phyloP scores from a whole-genome alignment of 2,113 vertebrate species.

The Alethe diademata region DNA sequence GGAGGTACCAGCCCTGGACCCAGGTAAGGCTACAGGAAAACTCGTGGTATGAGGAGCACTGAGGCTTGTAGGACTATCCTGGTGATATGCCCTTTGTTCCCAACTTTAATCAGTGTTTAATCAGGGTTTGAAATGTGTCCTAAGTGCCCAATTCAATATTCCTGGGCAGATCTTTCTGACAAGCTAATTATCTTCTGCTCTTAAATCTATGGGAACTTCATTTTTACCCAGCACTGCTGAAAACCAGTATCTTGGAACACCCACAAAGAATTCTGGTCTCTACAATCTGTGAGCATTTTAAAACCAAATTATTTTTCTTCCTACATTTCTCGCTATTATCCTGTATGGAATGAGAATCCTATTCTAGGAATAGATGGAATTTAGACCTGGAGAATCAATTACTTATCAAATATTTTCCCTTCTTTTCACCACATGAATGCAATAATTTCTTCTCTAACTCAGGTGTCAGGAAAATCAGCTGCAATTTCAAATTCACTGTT shows the following conservation, averaged over 20 bases:
- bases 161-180: not conserved
- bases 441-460: not conserved
- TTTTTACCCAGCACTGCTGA: not conserved
- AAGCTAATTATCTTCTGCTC: not conserved
- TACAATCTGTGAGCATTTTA: not conserved
- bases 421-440: not conserved
- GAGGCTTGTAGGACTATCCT: not conserved
- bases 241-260: not conserved
- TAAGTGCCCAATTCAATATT: not conserved
- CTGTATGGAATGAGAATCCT: not conserved
- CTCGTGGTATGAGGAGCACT: not conserved
- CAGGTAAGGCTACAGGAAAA: constrained; percentile 76
- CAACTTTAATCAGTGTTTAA: not conserved
- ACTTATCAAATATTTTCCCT: not conserved
- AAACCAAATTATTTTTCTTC: not conserved
- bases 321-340: not conserved
- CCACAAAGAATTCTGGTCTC: not conserved
- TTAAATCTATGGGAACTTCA: not conserved
- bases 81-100: not conserved
- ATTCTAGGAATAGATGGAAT: not conserved
- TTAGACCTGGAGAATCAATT: not conserved
- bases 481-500: not conserved
- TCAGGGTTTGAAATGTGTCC: not conserved
- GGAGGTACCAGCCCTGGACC: constrained; percentile 66
- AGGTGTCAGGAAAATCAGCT: not conserved